A percentile compares a stretch with the other conserved stretches of the same genome.
These are phyloP conservation scores for Protobothrops mucrosquamatus DNA, from an alignment of 2,113 vertebrate species.

Conservation along the genomic window DNA sequence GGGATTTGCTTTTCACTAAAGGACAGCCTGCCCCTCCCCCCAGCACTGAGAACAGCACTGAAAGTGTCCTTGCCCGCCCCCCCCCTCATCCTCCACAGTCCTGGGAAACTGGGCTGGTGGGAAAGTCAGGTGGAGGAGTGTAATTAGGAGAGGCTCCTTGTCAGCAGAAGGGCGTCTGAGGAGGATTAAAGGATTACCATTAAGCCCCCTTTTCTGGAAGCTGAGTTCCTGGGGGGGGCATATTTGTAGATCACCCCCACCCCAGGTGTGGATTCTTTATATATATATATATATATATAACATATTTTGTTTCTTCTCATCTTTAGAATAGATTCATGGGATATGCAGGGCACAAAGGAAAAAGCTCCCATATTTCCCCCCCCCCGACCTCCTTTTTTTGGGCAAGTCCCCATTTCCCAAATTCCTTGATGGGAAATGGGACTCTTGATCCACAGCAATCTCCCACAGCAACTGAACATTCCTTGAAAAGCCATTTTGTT, in stretches of 20 bases:
- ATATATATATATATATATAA: too few relatives aligned
- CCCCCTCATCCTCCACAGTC: background rate
- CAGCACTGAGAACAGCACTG: background rate
- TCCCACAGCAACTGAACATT: background rate
- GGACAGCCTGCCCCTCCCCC: too few relatives aligned
- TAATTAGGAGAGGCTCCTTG: constrained; percentile 75
- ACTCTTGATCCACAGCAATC: background rate
- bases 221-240: constrained; percentile 60
- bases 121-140: constrained; percentile 47
- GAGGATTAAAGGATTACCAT: constrained; percentile 81
- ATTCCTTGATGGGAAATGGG: background rate
- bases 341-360: background rate
- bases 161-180: constrained; percentile 73
- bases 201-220: constrained; percentile 68
- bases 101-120: constrained; percentile 60
- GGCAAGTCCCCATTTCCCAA: background rate
- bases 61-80: background rate
- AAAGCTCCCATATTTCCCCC: background rate
- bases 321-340: background rate
- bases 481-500: background rate
- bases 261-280: constrained; percentile 30
- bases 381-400: background rate
- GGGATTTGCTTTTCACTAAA: background rate
- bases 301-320: too few relatives aligned
- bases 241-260: constrained; percentile 8